A percentile compares a stretch with the other conserved stretches of the same genome.
Conservation (phyloP, 2,888 invertebrate genomes). For the Sphecodes monilicornis region DNA sequence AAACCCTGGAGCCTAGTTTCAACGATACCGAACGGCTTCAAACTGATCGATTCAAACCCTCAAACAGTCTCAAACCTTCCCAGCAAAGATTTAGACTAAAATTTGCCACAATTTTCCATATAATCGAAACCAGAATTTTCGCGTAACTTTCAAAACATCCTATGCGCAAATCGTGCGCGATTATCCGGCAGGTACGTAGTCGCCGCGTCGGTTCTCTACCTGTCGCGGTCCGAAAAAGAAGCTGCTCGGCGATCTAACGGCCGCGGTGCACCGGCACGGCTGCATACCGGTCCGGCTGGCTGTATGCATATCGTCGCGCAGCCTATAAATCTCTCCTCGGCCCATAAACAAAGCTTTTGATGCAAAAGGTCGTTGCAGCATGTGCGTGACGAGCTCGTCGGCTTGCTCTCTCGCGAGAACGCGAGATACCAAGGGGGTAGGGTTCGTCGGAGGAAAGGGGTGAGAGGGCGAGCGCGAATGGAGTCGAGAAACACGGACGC, state of each 20-base stretch:
- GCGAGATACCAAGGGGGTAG: conserved; percentile 41
- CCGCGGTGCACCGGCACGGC: conserved; percentile 61
- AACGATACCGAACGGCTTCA: too few relatives aligned
- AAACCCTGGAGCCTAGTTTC: too few relatives aligned
- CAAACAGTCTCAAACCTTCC: not conserved
- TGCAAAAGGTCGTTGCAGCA: conserved; percentile 82
- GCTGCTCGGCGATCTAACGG: conserved; percentile 63
- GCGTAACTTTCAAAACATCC: not conserved
- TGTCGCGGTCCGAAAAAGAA: conserved; percentile 25
- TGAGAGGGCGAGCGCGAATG: conserved; percentile 43
- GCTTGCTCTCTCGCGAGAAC: conserved; percentile 47
- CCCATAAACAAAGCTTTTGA: conserved; percentile 83
- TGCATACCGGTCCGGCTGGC: conserved; percentile 63
- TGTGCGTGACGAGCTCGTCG: conserved; percentile 81
- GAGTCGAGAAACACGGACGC: conserved; percentile 45
- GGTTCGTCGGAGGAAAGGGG: conserved; percentile 30
- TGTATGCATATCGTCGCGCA: conserved; percentile 74
- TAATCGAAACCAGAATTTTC: not conserved
- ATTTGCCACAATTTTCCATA: too few relatives aligned
- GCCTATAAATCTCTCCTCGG: conserved; percentile 80
- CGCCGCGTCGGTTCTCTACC: conserved; percentile 40
- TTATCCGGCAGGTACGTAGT: conserved; percentile 21
- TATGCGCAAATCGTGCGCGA: not conserved
- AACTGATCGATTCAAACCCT: too few relatives aligned
- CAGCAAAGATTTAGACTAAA: too few relatives aligned